Conservation (phyloP, 1,140 invertebrate genomes). For the Apis dorsata region DNA sequence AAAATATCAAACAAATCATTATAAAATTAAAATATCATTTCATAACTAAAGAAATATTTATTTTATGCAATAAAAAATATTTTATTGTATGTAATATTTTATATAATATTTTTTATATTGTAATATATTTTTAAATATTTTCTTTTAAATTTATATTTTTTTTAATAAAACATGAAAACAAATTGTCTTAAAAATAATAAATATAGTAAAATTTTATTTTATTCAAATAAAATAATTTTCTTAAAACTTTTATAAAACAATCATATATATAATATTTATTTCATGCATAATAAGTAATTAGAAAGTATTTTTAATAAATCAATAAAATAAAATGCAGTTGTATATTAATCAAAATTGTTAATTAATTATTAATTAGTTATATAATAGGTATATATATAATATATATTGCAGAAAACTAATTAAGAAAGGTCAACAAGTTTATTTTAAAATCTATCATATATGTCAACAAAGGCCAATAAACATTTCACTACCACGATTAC, state of each 20-base stretch:
- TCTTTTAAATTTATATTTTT: not conserved
- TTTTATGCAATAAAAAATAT: not conserved
- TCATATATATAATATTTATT: not conserved
- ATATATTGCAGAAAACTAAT: not conserved
- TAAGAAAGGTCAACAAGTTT: slow-evolving; percentile 7
- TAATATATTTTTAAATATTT: too few relatives aligned
- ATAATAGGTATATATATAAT: not conserved
- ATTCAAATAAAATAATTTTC: not conserved
- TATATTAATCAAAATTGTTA: not conserved
- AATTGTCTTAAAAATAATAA: not conserved
- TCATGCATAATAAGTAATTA: not conserved
- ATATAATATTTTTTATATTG: too few relatives aligned
- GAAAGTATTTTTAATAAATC: not conserved
- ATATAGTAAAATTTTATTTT: not conserved
- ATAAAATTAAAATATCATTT: not conserved
- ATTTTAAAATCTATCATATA: slow-evolving; percentile 11
- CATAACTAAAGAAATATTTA: not conserved
- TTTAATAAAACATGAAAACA: not conserved
- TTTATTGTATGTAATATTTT: too few relatives aligned
- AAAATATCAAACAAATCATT: too few relatives aligned
- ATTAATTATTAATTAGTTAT: not conserved
- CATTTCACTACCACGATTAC: slow-evolving; percentile 6
- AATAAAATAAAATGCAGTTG: not conserved
- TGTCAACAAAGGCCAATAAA: slow-evolving; percentile 12
- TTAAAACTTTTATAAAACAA: too few relatives aligned